Evolutionary conservation across 2,888 invertebrate species (phyloP).

Genomic region (Rhingia rostrata): DNA sequence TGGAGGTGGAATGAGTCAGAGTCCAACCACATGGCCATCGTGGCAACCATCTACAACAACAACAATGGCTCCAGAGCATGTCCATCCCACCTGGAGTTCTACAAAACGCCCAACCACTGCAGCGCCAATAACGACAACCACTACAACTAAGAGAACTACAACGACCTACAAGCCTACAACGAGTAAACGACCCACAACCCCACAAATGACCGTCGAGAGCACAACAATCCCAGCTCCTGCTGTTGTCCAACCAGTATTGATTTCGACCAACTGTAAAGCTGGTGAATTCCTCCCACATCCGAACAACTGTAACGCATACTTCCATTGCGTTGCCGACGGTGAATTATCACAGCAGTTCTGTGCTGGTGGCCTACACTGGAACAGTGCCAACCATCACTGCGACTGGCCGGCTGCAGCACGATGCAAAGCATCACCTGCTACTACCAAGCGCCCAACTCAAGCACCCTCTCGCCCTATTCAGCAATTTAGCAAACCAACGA

Average conservation of each 20-base stretch:
- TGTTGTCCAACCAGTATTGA: slow-evolving; percentile 82
- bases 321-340: slow-evolving; percentile 88
- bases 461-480: slow-evolving; percentile 79
- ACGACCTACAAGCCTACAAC: slow-evolving; percentile 60
- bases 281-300: slow-evolving; percentile 86
- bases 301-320: slow-evolving; percentile 89
- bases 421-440: slow-evolving; percentile 83
- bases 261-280: slow-evolving; percentile 82
- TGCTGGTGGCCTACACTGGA: slow-evolving; percentile 92
- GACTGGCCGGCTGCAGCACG: slow-evolving; percentile 92
- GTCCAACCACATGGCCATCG: slow-evolving; percentile 80
- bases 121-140: slow-evolving; percentile 82
- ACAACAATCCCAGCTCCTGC: slow-evolving; percentile 83
- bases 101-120: slow-evolving; percentile 78
- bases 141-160: slow-evolving; percentile 81
- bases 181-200: slow-evolving; percentile 75
- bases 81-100: slow-evolving; percentile 79
- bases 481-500: slow-evolving; percentile 76
- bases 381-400: slow-evolving; percentile 86
- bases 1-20: slow-evolving; percentile 77
- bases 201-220: slow-evolving; percentile 70
- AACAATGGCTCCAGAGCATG: slow-evolving; percentile 78
- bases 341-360: slow-evolving; percentile 89
- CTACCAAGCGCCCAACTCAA: slow-evolving; percentile 77
- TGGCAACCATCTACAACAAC: slow-evolving; percentile 78